Conservation (phyloP, 1,140 invertebrate genomes). For the Bombus breviceps region DNA sequence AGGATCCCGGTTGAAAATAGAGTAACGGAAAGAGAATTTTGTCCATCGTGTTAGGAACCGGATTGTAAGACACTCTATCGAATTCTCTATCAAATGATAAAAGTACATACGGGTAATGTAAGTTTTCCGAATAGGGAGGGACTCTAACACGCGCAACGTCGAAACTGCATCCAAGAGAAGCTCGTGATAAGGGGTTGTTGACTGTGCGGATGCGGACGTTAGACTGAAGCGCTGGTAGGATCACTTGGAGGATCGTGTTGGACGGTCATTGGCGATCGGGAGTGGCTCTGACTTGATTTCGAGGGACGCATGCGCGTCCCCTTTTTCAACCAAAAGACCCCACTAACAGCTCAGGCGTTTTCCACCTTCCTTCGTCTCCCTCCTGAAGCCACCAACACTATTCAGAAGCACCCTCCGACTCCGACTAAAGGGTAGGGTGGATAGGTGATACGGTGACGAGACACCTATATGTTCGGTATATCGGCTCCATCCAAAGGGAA, state of each 20-base stretch:
- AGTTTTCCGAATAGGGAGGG: background rate
- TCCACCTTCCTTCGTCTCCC: constrained; percentile 53
- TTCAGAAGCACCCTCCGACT: constrained; percentile 50
- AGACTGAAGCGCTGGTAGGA: constrained; percentile 72
- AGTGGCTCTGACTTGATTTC: constrained; percentile 68
- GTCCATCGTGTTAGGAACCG: too few relatives aligned
- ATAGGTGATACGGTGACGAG: constrained; percentile 70
- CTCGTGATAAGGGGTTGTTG: constrained; percentile 70
- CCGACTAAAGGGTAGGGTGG: constrained; percentile 58
- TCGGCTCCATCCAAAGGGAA: constrained; percentile 57
- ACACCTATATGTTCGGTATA: constrained; percentile 68
- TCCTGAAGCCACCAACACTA: constrained; percentile 59
- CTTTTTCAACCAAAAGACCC: constrained; percentile 57
- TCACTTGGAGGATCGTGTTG: constrained; percentile 69
- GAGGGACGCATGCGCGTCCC: constrained; percentile 68
- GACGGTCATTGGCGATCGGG: constrained; percentile 71
- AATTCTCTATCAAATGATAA: background rate
- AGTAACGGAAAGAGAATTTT: too few relatives aligned
- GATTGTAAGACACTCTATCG: too few relatives aligned
- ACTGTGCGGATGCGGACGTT: constrained; percentile 74
- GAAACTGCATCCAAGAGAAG: constrained; percentile 47
- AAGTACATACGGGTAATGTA: too few relatives aligned
- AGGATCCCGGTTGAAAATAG: too few relatives aligned
- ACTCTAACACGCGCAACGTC: constrained; percentile 54
- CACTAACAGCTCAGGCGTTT: constrained; percentile 53